A percentile compares a stretch with the other conserved stretches of the same genome.
phyloP scores from a whole-genome alignment of 2,797 vertebrate species.

The Coranthus polyacanthus region DNA sequence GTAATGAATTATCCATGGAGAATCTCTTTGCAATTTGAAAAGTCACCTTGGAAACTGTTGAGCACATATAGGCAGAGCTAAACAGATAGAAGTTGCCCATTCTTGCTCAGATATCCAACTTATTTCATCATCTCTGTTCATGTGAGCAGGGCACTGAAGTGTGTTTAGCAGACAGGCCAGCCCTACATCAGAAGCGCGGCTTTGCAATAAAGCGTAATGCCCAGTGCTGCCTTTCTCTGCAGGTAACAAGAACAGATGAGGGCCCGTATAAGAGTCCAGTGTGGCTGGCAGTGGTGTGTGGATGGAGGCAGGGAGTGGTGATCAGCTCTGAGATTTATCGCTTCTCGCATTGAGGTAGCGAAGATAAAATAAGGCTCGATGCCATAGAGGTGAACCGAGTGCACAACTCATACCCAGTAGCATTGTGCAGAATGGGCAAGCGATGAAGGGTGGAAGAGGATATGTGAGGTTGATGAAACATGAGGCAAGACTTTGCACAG shows the following conservation, averaged over 20 bases:
- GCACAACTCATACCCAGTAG: slow-evolving; percentile 65
- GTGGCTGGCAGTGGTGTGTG: slow-evolving; percentile 58
- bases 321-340: slow-evolving; percentile 79
- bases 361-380: slow-evolving; percentile 69
- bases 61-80: slow-evolving; percentile 69
- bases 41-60: slow-evolving; percentile 85
- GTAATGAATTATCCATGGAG: slow-evolving; percentile 82
- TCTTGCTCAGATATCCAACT: slow-evolving; percentile 83
- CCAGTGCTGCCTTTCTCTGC: slow-evolving; percentile 77
- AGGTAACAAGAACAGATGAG: slow-evolving; percentile 85
- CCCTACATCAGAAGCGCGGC: slow-evolving; percentile 72
- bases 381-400: slow-evolving; percentile 68
- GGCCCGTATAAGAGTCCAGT: slow-evolving; percentile 63
- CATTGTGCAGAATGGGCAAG: slow-evolving; percentile 65
- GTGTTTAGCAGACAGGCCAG: slow-evolving; percentile 79
- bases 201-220: slow-evolving; percentile 81
- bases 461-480: slow-evolving; percentile 84
- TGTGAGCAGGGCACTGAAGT: slow-evolving; percentile 76
- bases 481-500: slow-evolving; percentile 78
- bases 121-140: slow-evolving; percentile 84
- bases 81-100: slow-evolving; percentile 78
- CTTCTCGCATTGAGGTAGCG: slow-evolving; percentile 68
- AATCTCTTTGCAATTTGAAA: slow-evolving; percentile 77
- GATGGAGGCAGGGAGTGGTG: slow-evolving; percentile 68
- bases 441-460: slow-evolving; percentile 59